phyloP scores from a whole-genome alignment of 1,140 invertebrate genomes.

The Ceratina japonica region DNA sequence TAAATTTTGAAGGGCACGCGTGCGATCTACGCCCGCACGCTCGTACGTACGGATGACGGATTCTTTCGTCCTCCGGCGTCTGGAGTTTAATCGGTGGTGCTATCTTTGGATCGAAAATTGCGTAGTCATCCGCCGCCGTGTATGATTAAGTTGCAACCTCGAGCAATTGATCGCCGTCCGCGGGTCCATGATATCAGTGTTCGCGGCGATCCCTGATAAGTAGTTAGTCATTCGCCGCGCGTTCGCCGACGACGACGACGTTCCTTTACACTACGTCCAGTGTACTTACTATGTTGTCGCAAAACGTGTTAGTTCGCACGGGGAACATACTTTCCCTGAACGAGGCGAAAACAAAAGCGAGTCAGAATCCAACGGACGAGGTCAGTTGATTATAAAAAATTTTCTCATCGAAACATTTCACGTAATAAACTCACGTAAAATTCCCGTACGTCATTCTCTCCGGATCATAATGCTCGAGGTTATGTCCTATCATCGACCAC shows the following conservation, averaged over 20 bases:
- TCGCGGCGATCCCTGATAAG: not conserved
- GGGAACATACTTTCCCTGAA: constrained; percentile 92
- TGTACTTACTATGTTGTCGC: constrained; percentile 55
- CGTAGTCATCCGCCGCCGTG: constrained; percentile 11
- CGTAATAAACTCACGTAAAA: not conserved
- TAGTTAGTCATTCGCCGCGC: not conserved
- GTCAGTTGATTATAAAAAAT: constrained; percentile 76
- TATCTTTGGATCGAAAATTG: constrained; percentile 14
- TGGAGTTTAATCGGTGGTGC: not conserved
- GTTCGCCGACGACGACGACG: not conserved
- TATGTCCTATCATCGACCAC: constrained; percentile 28
- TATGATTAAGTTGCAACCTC: not conserved
- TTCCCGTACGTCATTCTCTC: not conserved
- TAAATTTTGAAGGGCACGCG: not conserved
- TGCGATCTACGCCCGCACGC: no score
- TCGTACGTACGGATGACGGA: not conserved
- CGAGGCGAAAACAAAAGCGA: constrained; percentile 90
- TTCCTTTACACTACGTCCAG: not conserved
- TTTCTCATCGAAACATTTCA: not conserved
- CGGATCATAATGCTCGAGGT: constrained; percentile 39
- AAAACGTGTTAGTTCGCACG: constrained; percentile 84
- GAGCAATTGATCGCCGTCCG: not conserved
- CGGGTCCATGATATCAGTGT: constrained; percentile 22
- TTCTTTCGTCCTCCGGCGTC: not conserved
- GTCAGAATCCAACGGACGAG: constrained; percentile 90